These are phyloP conservation scores for Vanacampus margaritifer DNA, from an alignment of 2,113 vertebrate species.

Conservation along the genomic window DNA sequence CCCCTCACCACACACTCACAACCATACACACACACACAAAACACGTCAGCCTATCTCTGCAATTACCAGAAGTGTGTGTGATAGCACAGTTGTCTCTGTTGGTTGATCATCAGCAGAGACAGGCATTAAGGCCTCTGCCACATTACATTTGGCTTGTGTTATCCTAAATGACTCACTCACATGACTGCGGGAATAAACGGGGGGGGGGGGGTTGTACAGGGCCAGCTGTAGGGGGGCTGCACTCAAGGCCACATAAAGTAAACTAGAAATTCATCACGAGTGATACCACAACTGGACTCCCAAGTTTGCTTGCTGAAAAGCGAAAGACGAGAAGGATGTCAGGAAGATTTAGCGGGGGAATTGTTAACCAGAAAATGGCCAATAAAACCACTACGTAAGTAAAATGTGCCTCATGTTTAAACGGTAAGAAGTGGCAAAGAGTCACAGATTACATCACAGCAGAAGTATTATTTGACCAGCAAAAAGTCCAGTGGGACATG, in stretches of 20 bases:
- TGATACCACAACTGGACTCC: conserved; percentile 6
- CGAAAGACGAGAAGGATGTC: not conserved
- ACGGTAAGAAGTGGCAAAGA: conserved; percentile 2
- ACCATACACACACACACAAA: conserved; percentile 17
- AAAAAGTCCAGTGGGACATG: conserved; percentile 22
- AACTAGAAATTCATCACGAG: conserved; percentile 10
- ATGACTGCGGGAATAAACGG: conserved; percentile 9
- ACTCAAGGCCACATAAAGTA: conserved; percentile 24
- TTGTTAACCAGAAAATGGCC: not conserved
- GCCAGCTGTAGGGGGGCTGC: conserved; percentile 26
- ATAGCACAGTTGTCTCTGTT: conserved; percentile 29
- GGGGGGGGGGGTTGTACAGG: not conserved
- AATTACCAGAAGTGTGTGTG: conserved; percentile 48
- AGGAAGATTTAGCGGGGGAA: not conserved
- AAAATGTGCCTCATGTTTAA: conserved; percentile 6
- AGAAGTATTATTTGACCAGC: conserved; percentile 4
- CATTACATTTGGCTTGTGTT: conserved; percentile 41
- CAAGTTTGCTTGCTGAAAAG: conserved; percentile 8
- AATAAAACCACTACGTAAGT: not conserved
- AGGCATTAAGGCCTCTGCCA: conserved; percentile 12
- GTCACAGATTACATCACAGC: conserved; percentile 17
- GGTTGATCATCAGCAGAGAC: conserved; percentile 23
- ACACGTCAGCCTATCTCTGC: conserved; percentile 35
- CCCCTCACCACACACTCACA: conserved; percentile 4
- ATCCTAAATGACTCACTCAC: conserved; percentile 43